These are phyloP conservation scores for Rhopalosiphum nymphaeae DNA, from an alignment of 2,888 invertebrate species.

Conservation along the genomic window DNA sequence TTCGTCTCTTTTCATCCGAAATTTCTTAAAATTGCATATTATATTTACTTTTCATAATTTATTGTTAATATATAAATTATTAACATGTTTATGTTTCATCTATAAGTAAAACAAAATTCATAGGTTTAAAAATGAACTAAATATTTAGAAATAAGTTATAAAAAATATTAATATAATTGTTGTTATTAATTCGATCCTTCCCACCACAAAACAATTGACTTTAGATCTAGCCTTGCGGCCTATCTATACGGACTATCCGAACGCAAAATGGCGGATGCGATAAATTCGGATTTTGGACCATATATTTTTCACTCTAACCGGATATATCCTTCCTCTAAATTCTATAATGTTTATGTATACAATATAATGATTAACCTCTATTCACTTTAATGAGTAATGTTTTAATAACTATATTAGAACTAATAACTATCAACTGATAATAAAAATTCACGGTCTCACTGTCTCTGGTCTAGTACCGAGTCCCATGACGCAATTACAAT, in stretches of 20 bases:
- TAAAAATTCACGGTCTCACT: not conserved
- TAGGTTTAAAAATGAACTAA: not conserved
- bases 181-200: not conserved
- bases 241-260: not conserved
- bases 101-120: not conserved
- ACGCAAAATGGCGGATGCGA: not conserved
- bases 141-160: not conserved
- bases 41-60: not conserved
- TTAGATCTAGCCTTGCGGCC: not conserved
- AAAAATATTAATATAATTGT: not conserved
- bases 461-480: not conserved
- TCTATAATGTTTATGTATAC: not conserved
- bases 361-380: not conserved
- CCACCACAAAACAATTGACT: not conserved
- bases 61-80: not conserved
- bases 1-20: not conserved
- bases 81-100: not conserved
- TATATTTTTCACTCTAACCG: not conserved
- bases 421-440: not conserved
- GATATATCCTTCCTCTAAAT: not conserved
- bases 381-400: not conserved
- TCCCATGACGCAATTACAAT: not conserved
- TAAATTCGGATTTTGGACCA: not conserved
- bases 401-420: not conserved
- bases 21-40: not conserved